A percentile compares a stretch with the other conserved stretches of the same genome.
These are phyloP conservation scores for Chaitophorus viminalis DNA, from an alignment of 2,888 invertebrate species.

Conservation along the genomic window DNA sequence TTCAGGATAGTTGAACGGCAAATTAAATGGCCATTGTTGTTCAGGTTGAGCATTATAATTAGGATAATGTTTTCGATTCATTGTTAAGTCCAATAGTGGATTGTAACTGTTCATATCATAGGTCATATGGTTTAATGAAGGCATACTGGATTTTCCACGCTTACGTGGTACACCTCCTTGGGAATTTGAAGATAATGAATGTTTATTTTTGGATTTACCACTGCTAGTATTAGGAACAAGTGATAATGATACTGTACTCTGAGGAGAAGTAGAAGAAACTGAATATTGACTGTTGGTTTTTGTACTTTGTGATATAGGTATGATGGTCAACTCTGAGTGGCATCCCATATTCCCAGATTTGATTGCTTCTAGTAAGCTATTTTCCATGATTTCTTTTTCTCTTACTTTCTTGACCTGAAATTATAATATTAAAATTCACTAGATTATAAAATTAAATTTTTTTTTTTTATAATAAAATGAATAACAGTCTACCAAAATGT, in stretches of 20 bases:
- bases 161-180: conserved; percentile 51
- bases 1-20: conserved; percentile 58
- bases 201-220: conserved; percentile 52
- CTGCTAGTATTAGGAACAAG: conserved; percentile 50
- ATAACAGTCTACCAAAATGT: too few species aligned
- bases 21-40: conserved; percentile 62
- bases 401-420: conserved; percentile 13
- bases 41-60: conserved; percentile 57
- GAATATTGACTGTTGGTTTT: conserved; percentile 57
- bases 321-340: conserved; percentile 55
- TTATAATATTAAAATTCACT: conserved; percentile 13
- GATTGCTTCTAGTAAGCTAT: conserved; percentile 59
- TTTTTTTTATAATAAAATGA: too few species aligned
- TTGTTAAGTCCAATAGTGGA: conserved; percentile 52
- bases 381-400: conserved; percentile 46
- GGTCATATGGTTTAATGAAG: conserved; percentile 48
- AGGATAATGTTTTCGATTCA: conserved; percentile 61
- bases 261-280: conserved; percentile 56
- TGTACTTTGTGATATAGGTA: conserved; percentile 58
- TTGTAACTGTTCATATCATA: conserved; percentile 61
- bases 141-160: conserved; percentile 55
- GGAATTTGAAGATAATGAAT: conserved; percentile 42
- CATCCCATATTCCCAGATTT: conserved; percentile 60
- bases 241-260: conserved; percentile 60
- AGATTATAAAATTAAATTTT: not conserved